Percentiles rank a stretch among this genome's conserved stretches.
Evolutionary conservation across 2,113 vertebrate species (phyloP).

Genomic region (Anarrhichthys ocellatus): DNA sequence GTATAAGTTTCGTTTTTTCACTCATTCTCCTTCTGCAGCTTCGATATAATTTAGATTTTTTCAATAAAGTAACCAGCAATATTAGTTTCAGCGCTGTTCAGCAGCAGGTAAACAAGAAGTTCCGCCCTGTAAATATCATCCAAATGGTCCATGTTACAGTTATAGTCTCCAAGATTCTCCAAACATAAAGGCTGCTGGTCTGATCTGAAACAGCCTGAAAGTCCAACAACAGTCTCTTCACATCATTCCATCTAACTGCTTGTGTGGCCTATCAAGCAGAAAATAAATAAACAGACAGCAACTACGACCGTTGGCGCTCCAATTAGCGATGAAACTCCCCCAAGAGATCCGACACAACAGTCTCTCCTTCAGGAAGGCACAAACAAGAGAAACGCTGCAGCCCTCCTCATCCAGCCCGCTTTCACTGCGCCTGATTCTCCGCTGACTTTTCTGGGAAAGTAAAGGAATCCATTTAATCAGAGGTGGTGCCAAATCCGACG

Average conservation of each 20-base stretch:
- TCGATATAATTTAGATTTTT: neutral
- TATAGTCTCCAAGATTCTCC: neutral
- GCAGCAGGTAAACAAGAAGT: neutral
- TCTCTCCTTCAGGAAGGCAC: neutral
- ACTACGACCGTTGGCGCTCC: neutral
- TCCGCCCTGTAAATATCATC: neutral
- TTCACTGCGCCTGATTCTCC: conserved; percentile 13
- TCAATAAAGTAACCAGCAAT: neutral
- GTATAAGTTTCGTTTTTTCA: too few relatives aligned
- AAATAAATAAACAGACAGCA: neutral
- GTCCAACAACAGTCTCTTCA: neutral
- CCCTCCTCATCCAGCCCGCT: neutral
- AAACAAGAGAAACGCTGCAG: neutral
- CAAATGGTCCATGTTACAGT: neutral
- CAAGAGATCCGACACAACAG: neutral
- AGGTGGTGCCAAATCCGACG: conserved; percentile 9
- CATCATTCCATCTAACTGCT: neutral
- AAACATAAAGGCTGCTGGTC: neutral
- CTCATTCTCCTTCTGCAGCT: neutral
- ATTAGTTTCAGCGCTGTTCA: neutral
- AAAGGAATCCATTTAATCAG: conserved; percentile 36
- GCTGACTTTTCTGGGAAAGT: conserved; percentile 18
- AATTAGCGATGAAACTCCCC: conserved; percentile 5
- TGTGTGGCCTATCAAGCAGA: conserved; percentile 1
- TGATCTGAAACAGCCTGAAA: neutral